Conservation (phyloP, 35 echinoderm and acorn worm genomes). For the Patiria miniata region DNA sequence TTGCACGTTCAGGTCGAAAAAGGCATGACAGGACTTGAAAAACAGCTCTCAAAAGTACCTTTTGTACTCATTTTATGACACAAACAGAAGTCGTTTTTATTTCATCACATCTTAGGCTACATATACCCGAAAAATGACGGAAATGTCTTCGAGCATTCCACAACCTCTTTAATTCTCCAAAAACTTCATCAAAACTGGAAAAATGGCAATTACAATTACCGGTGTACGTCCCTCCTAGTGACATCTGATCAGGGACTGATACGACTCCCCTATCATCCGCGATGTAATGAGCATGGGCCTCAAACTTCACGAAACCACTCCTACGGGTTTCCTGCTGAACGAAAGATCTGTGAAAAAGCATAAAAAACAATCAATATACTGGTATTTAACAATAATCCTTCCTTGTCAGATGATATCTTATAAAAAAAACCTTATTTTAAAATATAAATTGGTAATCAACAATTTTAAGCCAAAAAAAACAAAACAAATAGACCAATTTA, state of each 20-base stretch:
- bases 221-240: constrained; percentile 23
- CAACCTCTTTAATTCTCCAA: too few relatives aligned
- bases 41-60: too few relatives aligned
- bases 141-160: too few relatives aligned
- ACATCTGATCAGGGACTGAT: not conserved
- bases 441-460: not conserved
- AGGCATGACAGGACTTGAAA: too few relatives aligned
- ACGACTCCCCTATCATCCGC: not conserved
- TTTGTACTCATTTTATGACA: too few relatives aligned
- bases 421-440: not conserved
- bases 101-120: too few relatives aligned
- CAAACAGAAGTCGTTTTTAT: too few relatives aligned
- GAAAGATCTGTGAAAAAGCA: not conserved
- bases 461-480: not conserved
- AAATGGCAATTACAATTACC: too few relatives aligned
- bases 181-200: too few relatives aligned
- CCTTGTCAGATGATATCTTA: not conserved
- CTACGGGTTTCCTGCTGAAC: not conserved
- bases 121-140: not conserved
- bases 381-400: too few relatives aligned
- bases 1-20: too few relatives aligned
- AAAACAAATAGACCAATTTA: not conserved
- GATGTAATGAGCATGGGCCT: constrained; percentile 2
- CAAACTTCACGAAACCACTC: not conserved
- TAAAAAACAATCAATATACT: too few relatives aligned